These are phyloP conservation scores for Marmota flaviventris DNA, from an alignment of 2,113 vertebrate genomes.

Conservation along the genomic window DNA sequence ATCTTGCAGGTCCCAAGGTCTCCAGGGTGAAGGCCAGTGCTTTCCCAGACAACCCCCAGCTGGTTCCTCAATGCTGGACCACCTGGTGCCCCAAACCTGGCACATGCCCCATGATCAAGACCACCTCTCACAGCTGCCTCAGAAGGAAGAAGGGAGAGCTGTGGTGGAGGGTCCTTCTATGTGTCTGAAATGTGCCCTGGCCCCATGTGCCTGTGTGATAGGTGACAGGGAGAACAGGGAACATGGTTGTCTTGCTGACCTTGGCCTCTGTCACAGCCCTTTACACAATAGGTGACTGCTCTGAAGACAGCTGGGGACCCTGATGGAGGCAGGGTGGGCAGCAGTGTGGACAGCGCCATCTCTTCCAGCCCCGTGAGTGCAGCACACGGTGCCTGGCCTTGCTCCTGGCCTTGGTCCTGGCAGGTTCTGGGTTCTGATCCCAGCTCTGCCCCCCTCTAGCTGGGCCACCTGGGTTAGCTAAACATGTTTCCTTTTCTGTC, in stretches of 20 bases:
- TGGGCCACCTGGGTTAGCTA: neutral
- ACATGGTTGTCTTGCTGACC: neutral
- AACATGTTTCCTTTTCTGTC: neutral
- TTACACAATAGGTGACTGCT: neutral
- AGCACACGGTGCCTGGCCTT: neutral
- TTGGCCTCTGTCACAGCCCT: neutral
- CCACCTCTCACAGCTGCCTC: neutral
- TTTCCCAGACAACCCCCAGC: neutral
- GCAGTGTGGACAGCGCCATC: neutral
- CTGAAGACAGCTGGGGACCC: neutral
- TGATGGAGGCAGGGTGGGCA: neutral
- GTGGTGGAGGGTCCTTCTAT: neutral
- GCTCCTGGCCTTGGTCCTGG: too few relatives aligned
- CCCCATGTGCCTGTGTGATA: neutral
- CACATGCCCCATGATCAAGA: neutral
- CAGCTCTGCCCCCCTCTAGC: neutral
- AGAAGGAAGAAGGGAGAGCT: neutral
- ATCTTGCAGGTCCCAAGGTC: neutral
- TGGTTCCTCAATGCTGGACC: neutral
- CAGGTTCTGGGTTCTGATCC: neutral
- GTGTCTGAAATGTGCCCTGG: neutral
- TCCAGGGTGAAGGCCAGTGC: neutral
- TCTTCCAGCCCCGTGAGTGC: rapidly evolving
- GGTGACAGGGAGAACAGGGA: rapidly evolving
- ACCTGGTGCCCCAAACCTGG: neutral